Base-by-base conservation (phyloP, 2,888 invertebrate genomes). In the Ditula angustiorana region DNA sequence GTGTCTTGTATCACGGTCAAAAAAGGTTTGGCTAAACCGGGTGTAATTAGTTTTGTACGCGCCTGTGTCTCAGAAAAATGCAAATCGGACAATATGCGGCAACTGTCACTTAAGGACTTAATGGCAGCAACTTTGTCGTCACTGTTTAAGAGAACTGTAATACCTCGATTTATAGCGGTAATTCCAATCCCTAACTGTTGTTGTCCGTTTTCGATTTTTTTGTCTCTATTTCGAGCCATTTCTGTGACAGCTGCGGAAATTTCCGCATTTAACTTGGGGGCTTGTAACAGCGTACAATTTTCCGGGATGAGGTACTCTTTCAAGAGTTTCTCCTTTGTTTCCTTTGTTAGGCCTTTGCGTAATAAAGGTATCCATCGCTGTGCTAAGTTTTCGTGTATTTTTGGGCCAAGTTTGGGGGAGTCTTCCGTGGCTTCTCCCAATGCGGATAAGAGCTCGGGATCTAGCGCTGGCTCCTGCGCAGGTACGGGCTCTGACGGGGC, bases 171-270 rank as follows among this genome's bases (percentile, higher is more conserved):
- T 30, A 30, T 30, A 28, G 68, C 71, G 2, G 71, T 65, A 16
- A 71, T 49, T 0, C 68, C 71, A 2, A 50, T 1, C 0, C 72
- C 69, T 2, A 71, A 37, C 35, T 71, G 71, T 10, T 72, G 57
- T 61, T 70, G 71, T 2, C 10, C 13, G 10, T 21, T 28, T 16
- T 55, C 46, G 1, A 69, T 16, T 2, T 37, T 60, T 35, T 69
- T 69, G 24, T 69, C 69, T 8, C 68, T 50, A 2, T 13, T 16
- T 21, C 69, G 23, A 2, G 33, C 53, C 10, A 41, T 19, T 8
- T 69, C 70, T 1, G 62, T 2, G 4, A 66, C 23, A 0, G 69
- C 71, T 2, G 70, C 70, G 0, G 66, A 37, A 0, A 70, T 67
- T 37, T 70, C 68, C 3, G 61, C 26, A 13, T 71, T 70, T 8